These are phyloP conservation scores for Lumbricus terrestris DNA, from an alignment of 2,888 invertebrate species.

Conservation along the genomic window DNA sequence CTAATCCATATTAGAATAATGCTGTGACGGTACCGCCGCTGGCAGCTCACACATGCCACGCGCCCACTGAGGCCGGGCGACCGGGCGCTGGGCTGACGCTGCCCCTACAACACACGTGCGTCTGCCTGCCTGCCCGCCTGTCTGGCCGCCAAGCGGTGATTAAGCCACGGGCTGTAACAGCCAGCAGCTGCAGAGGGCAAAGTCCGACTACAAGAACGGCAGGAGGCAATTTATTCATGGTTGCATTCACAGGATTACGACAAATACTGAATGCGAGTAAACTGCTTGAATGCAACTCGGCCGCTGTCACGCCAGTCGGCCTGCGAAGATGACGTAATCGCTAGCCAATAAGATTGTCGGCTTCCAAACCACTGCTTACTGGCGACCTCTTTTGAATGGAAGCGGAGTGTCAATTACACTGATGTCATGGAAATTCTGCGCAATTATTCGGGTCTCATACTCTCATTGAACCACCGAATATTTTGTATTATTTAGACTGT, in stretches of 20 bases:
- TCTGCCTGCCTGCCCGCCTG: not conserved
- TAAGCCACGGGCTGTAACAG: not conserved
- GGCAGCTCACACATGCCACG: not conserved
- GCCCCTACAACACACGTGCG: too few species aligned
- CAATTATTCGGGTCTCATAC: too few species aligned
- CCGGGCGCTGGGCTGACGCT: not conserved
- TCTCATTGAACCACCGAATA: too few species aligned
- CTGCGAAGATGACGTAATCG: not conserved
- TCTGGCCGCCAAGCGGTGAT: not conserved
- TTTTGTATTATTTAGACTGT: too few species aligned
- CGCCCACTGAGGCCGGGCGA: not conserved
- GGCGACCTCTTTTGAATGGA: not conserved
- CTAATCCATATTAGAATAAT: not conserved
- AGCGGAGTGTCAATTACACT: not conserved
- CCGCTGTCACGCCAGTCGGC: not conserved
- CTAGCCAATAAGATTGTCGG: not conserved
- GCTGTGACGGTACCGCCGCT: not conserved
- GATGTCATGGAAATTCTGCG: too few species aligned
- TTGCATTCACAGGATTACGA: not conserved
- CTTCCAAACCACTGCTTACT: too few species aligned
- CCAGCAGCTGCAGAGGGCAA: not conserved
- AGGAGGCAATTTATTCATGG: not conserved
- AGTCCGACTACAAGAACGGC: not conserved
- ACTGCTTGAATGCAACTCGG: not conserved
- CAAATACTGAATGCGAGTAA: not conserved